Evolutionary conservation across 2,797 vertebrate species (phyloP).

Genomic region (Odontamblyopus lacepedii): DNA sequence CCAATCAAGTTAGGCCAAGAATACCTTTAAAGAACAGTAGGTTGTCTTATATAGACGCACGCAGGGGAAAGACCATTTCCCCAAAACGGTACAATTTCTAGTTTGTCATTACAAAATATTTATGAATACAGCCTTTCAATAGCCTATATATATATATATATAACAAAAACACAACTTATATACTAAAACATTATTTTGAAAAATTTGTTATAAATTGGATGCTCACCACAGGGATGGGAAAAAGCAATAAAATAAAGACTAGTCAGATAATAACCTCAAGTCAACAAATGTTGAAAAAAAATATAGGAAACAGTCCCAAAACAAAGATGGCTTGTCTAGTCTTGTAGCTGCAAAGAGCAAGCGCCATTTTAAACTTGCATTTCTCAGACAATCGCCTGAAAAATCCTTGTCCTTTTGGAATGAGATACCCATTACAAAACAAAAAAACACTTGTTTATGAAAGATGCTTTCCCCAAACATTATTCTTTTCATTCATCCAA

Average conservation of each 20-base stretch:
- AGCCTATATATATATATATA: neutral
- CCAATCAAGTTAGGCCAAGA: conserved; percentile 76
- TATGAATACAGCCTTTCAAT: neutral
- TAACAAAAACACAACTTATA: neutral
- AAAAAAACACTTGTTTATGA: neutral
- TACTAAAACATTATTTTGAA: neutral
- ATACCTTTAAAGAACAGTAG: conserved; percentile 32
- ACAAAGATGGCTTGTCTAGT: neutral
- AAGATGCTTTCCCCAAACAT: neutral
- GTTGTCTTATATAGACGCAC: conserved; percentile 15
- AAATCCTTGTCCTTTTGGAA: neutral
- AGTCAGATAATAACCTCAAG: neutral
- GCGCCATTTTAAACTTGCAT: neutral
- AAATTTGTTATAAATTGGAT: neutral
- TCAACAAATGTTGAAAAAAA: neutral
- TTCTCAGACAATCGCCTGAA: neutral
- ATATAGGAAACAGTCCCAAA: neutral
- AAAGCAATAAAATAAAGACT: neutral
- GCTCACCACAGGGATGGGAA: neutral
- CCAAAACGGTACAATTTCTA: neutral
- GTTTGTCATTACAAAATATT: neutral
- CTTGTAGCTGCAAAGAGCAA: neutral
- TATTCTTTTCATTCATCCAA: neutral
- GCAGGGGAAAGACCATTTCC: neutral
- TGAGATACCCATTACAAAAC: neutral